Evolutionary conservation across 2,888 invertebrate species (phyloP).

Genomic region (Adineta ricciae): DNA sequence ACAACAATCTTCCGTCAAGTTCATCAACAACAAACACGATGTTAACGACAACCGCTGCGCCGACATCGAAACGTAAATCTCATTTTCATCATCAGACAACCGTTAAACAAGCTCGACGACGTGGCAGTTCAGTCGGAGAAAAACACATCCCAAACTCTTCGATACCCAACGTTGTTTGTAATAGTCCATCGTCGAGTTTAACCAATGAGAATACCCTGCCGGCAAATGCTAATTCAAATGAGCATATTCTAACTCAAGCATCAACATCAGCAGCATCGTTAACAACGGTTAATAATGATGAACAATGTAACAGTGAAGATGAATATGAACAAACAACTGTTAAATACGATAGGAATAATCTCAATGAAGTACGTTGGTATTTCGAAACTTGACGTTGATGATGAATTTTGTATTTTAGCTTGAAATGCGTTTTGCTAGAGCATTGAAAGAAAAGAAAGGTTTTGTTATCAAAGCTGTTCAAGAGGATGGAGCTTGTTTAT

Average conservation of each 20-base stretch:
- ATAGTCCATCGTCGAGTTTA: neutral
- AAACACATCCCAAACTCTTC: neutral
- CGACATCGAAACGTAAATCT: neutral
- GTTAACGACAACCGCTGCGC: neutral
- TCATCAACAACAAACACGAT: constrained; percentile 5
- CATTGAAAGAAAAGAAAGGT: constrained; percentile 61
- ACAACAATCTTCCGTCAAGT: neutral
- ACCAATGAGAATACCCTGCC: neutral
- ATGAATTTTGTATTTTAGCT: constrained; percentile 50
- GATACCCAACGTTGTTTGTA: neutral
- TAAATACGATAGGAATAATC: constrained; percentile 21
- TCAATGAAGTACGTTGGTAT: neutral
- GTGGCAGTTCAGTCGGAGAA: neutral
- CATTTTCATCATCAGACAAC: neutral
- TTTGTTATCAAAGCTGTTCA: constrained; percentile 70
- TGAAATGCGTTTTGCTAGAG: constrained; percentile 59
- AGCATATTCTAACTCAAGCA: neutral
- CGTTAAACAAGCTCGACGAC: neutral
- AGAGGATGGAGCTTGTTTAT: constrained; percentile 78
- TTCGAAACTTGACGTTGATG: neutral
- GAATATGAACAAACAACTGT: constrained; percentile 53
- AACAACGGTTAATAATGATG: neutral
- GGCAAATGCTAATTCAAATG: neutral
- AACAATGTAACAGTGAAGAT: constrained; percentile 60
- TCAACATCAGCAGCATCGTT: neutral